Base-by-base conservation (phyloP, 1,140 invertebrate genomes). In the Coboldia fuscipes region DNA sequence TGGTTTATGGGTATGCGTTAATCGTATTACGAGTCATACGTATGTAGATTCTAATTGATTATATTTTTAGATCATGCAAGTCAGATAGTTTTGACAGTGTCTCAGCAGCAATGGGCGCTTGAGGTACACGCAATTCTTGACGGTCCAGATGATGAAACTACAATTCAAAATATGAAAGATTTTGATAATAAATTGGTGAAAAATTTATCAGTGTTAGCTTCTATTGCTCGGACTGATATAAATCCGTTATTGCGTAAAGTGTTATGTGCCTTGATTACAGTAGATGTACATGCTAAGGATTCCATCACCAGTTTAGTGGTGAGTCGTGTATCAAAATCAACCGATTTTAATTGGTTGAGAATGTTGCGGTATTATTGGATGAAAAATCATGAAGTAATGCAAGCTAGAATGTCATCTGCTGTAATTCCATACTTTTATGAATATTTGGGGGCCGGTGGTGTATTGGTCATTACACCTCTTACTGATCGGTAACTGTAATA, bases 351-450 rank as follows among this genome's bases (percentile, higher is more conserved):
- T 34, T 93, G 86, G 89, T 58, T 82, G 3, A 86, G 84, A 57
- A 81, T 88, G 57, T 56, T 94, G 27, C 67, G 89, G 1, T 93
- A 92, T 47, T 93, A 92, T 50, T 92, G 85, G 84, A 65, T 78
- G 30, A 63, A 74, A 2, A 67, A 72, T 14, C 63, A 76, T 0
- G 75, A 82, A 52, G 71, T 73, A 48, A 82, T 79, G 39, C 65
- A 83, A 1, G 67, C 69, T 0, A 65, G 72, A 41, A 81, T 82
- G 75, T 75, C 76, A 1, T 77, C 68, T 39, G 68, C 75, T 1
- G 63, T 70, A 45, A 73, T 89, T 44, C 62, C 75, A 19, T 94
- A 93, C 47, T 84, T 82, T 5, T 92, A 89, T 49, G 89, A 94
- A 54, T 94, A 93, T 55, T 58, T 93, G 13, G 86, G 86, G 2